Evolutionary conservation across 2,888 invertebrate species (phyloP), one percentile per base, ranked within the genome.

Genomic region (Lycaena phlaeas): DNA sequence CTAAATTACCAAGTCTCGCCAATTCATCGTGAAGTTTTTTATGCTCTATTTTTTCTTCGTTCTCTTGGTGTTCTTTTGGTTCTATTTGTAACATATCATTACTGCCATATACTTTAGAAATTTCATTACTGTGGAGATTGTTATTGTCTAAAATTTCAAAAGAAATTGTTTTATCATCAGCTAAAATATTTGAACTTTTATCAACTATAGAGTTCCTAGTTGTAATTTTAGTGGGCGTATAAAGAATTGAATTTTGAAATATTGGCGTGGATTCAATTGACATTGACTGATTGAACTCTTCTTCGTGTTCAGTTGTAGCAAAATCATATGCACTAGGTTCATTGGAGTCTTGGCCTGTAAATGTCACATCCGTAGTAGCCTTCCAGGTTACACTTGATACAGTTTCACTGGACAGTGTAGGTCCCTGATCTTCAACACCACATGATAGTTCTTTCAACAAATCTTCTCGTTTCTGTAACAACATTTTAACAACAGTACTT

Each of bases 371-470:
- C 14, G 65, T 59, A 14, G 64, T 58, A 9, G 53, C 50, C 12
- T 63, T 51, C 56, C 67, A 64, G 3, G 59, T 59, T 6, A 56
- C 59, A 26, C 55, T 57, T 12, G 61, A 57, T 36, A 68, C 60
- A 15, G 55, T 53, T 10, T 57, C 43, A 42, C 46, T 56, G 6
- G 54, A 38, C 37, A 66, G 48, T 36, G 65, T 78, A 27, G 74
- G 68, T 18, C 61, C 54, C 36, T 85, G 85, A 41, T 84, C 78
- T 44, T 82, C 77, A 44, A 87, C 86, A 7, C 72, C 67, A 57
- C 90, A 90, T 1, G 88, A 87, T 14, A 90, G 68, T 48, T 88
- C 86, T 52, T 74, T 81, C 27, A 89, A 69, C 49, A 90, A 78
- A 36, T 88, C 87, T 57, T 88, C 88, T 1, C 86, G 86, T 73